A percentile compares a stretch with the other conserved stretches of the same genome.
phyloP scores from a whole-genome alignment of 2,888 invertebrate genomes.

The Drosophila anomelani region DNA sequence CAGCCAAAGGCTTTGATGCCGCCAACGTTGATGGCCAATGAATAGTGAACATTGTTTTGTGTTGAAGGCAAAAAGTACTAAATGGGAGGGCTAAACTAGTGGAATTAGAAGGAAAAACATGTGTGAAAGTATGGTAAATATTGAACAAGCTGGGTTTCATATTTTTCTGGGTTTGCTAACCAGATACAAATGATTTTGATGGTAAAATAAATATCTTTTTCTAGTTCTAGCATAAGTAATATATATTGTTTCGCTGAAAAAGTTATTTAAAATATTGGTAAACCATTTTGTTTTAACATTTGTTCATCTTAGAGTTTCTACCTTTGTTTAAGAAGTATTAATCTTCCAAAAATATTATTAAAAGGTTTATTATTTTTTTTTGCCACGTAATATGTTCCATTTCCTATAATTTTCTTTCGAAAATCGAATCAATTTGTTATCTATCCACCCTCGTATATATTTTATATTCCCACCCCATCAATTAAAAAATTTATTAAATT shows the following conservation, averaged over 20 bases:
- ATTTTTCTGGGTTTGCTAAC: background rate
- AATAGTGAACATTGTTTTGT: constrained; percentile 66
- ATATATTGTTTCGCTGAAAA: background rate
- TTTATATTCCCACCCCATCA: constrained; percentile 11
- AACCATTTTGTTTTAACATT: background rate
- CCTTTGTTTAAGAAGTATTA: background rate
- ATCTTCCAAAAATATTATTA: background rate
- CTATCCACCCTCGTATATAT: constrained; percentile 16
- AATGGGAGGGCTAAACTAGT: background rate
- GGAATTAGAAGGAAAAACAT: background rate
- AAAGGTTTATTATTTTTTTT: too few relatives aligned
- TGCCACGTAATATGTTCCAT: background rate
- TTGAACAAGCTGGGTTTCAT: background rate
- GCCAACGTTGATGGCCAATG: constrained; percentile 48
- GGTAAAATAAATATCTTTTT: background rate
- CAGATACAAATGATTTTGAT: background rate
- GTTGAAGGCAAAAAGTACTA: background rate
- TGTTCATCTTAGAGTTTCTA: background rate
- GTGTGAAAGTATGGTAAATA: background rate
- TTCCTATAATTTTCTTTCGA: too few relatives aligned
- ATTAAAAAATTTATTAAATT: constrained; percentile 30
- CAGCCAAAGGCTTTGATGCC: constrained; percentile 39
- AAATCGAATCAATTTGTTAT: background rate
- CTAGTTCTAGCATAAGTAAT: background rate
- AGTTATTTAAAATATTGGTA: too few relatives aligned